Conservation (phyloP, 1,140 invertebrate genomes). For the Sitobion miscanthi region DNA sequence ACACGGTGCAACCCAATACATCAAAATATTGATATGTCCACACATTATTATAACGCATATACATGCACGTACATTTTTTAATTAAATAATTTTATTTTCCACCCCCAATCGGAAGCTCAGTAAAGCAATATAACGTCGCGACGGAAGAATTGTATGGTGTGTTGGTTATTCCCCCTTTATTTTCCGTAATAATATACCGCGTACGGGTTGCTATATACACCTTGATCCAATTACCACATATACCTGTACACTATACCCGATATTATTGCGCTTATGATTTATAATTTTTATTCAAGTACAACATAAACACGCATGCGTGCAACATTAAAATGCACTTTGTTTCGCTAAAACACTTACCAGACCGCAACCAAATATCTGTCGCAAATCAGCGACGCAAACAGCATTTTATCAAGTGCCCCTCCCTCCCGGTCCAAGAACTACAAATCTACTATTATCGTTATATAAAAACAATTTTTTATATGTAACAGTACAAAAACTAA, state of each 20-base stretch:
- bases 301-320: not conserved
- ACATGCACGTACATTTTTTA: not conserved
- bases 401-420: not conserved
- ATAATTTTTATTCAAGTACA: not conserved
- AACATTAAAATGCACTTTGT: not conserved
- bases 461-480: too few relatives aligned
- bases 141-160: not conserved
- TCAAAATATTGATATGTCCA: constrained; percentile 49
- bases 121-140: not conserved
- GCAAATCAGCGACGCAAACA: too few relatives aligned
- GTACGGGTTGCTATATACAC: not conserved
- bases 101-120: not conserved
- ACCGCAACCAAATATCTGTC: too few relatives aligned
- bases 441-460: too few relatives aligned
- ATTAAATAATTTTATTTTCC: constrained; percentile 20
- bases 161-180: not conserved
- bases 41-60: not conserved
- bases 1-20: constrained; percentile 44
- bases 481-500: too few relatives aligned
- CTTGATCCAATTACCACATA: constrained; percentile 4
- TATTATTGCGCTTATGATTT: constrained; percentile 11
- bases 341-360: not conserved
- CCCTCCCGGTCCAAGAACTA: too few relatives aligned
- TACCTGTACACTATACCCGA: not conserved
- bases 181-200: constrained; percentile 10